Conservation (phyloP, 1,140 invertebrate genomes). For the Cotesia typhae region DNA sequence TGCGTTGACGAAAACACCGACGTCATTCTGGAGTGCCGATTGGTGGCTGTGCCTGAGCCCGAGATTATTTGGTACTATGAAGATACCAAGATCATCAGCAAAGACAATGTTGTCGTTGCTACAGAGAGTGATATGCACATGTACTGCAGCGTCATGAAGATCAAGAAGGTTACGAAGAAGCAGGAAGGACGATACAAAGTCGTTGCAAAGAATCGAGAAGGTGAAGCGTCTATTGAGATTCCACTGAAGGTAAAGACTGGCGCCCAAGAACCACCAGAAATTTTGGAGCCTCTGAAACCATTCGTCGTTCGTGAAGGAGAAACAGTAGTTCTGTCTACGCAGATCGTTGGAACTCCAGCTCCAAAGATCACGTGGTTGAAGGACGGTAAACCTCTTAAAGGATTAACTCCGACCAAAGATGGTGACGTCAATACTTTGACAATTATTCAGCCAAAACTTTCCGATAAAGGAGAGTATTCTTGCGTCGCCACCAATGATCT, state of each 20-base stretch:
- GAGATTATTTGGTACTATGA: constrained; percentile 87
- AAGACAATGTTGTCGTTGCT: constrained; percentile 74
- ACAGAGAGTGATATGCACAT: constrained; percentile 90
- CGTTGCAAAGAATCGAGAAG: constrained; percentile 87
- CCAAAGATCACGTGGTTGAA: constrained; percentile 84
- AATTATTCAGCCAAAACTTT: constrained; percentile 72
- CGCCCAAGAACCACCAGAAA: constrained; percentile 79
- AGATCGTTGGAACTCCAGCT: constrained; percentile 82
- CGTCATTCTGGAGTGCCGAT: constrained; percentile 82
- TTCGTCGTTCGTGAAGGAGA: constrained; percentile 81
- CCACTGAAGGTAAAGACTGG: constrained; percentile 81
- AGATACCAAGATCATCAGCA: constrained; percentile 73
- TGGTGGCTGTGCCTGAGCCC: constrained; percentile 90
- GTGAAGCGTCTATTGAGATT: constrained; percentile 84
- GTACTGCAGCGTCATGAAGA: constrained; percentile 84
- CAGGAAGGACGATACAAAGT: constrained; percentile 92
- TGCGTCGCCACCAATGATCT: constrained; percentile 81
- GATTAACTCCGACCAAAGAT: constrained; percentile 69
- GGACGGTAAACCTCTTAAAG: constrained; percentile 75
- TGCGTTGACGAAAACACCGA: constrained; percentile 82
- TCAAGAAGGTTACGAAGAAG: constrained; percentile 77
- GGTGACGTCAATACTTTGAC: constrained; percentile 76
- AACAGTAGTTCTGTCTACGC: constrained; percentile 76
- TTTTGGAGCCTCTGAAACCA: constrained; percentile 80
- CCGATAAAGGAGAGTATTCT: constrained; percentile 81